Percentiles rank a stretch among this genome's conserved stretches.
These are phyloP conservation scores for Sebastes vulpes DNA, from an alignment of 2,797 vertebrate species.

Conservation along the genomic window DNA sequence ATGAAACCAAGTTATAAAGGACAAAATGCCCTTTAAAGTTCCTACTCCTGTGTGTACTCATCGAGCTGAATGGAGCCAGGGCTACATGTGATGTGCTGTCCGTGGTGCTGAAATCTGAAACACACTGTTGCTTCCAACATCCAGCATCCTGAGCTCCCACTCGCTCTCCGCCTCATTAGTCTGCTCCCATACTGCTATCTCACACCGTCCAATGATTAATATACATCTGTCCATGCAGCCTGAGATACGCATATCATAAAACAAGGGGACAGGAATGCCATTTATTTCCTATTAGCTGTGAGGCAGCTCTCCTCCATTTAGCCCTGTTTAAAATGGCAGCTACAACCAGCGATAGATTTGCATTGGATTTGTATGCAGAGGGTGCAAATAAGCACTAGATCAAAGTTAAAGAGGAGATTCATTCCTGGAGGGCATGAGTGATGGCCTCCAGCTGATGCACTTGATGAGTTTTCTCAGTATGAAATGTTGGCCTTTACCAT, in stretches of 20 bases:
- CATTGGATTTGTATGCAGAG: conserved; percentile 45
- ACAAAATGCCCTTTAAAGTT: background rate
- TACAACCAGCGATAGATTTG: conserved; percentile 14
- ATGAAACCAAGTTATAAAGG: background rate
- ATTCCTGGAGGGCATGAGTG: conserved; percentile 41
- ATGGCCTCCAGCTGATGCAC: conserved; percentile 50
- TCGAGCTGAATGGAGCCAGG: background rate
- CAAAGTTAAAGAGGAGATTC: conserved; percentile 59
- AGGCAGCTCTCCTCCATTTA: conserved; percentile 35
- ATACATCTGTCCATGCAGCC: conserved; percentile 39
- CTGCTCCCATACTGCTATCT: conserved; percentile 38
- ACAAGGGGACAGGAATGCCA: conserved; percentile 27
- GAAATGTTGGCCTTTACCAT: background rate
- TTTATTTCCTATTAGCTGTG: conserved; percentile 41
- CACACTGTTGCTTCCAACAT: background rate
- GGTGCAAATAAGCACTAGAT: conserved; percentile 30
- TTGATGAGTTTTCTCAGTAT: conserved; percentile 44
- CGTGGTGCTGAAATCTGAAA: conserved; percentile 78
- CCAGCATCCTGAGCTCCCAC: background rate
- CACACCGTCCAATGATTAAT: conserved; percentile 60
- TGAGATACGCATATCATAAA: conserved; percentile 62
- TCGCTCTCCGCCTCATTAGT: conserved; percentile 48
- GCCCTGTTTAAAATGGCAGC: conserved; percentile 22
- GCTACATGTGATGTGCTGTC: conserved; percentile 65
- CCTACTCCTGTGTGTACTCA: background rate